A percentile compares a stretch with the other conserved stretches of the same genome.
Conservation (phyloP, 2,888 invertebrate species). For the Archips xylosteana region DNA sequence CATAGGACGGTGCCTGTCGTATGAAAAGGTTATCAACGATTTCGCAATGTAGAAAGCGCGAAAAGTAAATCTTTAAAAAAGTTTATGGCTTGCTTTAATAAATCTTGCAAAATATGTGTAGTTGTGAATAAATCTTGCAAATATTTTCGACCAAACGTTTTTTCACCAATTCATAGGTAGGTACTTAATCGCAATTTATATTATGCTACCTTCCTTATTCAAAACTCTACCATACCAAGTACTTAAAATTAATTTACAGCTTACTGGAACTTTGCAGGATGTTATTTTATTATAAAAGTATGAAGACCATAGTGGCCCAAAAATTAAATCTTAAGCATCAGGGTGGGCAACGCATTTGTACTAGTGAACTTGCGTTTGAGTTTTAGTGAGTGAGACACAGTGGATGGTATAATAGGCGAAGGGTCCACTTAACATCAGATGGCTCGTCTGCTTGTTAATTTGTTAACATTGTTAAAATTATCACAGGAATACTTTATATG, state of each 20-base stretch:
- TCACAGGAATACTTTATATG: too few relatives aligned
- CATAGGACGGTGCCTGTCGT: slow-evolving; percentile 41
- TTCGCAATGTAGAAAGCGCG: slow-evolving; percentile 42
- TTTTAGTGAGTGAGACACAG: slow-evolving; percentile 30
- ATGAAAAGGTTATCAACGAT: slow-evolving; percentile 39
- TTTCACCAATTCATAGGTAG: slow-evolving; percentile 16
- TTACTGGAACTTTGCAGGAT: background rate
- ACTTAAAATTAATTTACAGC: slow-evolving; percentile 4
- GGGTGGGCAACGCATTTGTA: background rate
- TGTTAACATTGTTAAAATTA: too few relatives aligned
- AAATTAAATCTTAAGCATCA: background rate
- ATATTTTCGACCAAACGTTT: slow-evolving; percentile 33
- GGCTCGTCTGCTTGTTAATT: too few relatives aligned
- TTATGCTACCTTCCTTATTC: background rate
- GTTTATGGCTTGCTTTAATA: slow-evolving; percentile 20
- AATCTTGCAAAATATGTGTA: slow-evolving; percentile 29
- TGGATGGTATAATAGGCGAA: slow-evolving; percentile 13
- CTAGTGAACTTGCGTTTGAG: too few relatives aligned
- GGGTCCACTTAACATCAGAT: too few relatives aligned
- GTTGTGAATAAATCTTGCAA: slow-evolving; percentile 31
- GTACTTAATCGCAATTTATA: background rate
- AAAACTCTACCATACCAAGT: background rate
- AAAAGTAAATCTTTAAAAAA: slow-evolving; percentile 39
- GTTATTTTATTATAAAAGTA: slow-evolving; percentile 21
- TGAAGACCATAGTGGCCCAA: background rate